A percentile compares a stretch with the other conserved stretches of the same genome.
phyloP scores from a whole-genome alignment of 1,140 invertebrate species.

The Diprion similis region DNA sequence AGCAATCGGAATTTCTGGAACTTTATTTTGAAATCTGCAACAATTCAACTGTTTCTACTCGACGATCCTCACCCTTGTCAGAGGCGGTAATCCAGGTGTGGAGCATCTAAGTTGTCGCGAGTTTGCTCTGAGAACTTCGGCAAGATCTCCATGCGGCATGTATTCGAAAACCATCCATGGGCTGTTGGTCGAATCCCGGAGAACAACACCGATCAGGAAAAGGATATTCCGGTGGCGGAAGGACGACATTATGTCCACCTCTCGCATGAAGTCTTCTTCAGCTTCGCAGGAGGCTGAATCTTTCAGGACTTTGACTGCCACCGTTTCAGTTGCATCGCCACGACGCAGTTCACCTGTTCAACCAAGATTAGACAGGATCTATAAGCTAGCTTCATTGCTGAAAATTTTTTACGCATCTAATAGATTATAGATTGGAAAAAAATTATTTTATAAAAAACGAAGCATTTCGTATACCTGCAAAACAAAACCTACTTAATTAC shows the following conservation, averaged over 20 bases:
- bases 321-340: conserved; percentile 63
- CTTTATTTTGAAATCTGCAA: background rate
- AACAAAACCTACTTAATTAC: no score
- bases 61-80: conserved; percentile 54
- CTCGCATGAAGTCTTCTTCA: conserved; percentile 84
- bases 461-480: no score
- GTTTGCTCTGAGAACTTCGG: conserved; percentile 79
- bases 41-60: background rate
- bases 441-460: no score
- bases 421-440: no score
- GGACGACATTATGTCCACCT: conserved; percentile 90
- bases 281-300: conserved; percentile 81
- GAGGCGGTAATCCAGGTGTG: conserved; percentile 51
- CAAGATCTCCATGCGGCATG: conserved; percentile 89
- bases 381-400: no score
- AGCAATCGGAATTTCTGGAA: conserved; percentile 11
- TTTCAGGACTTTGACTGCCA: conserved; percentile 88
- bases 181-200: conserved; percentile 71
- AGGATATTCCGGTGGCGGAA: conserved; percentile 90
- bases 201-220: conserved; percentile 81
- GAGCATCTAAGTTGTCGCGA: conserved; percentile 55
- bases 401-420: no score
- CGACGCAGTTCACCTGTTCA: conserved; percentile 65
- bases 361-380: background rate
- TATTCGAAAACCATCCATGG: conserved; percentile 95